Evolutionary conservation across 2,797 vertebrate genomes (phyloP).

Genomic region (Alosa sapidissima): DNA sequence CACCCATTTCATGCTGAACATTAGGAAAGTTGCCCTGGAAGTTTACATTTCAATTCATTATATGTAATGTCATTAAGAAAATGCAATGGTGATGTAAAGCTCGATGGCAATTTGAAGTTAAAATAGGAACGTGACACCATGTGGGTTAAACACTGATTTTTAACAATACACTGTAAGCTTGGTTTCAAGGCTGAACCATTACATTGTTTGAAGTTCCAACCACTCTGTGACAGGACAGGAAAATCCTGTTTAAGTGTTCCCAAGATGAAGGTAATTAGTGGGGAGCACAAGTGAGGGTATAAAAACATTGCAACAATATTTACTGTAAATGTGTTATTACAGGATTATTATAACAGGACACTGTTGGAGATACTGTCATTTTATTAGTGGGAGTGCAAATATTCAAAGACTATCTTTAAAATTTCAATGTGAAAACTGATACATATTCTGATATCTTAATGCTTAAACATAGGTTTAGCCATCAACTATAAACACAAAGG

Average conservation of each 20-base stretch:
- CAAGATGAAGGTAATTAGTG: not conserved
- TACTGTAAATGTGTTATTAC: not conserved
- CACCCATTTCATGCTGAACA: no score
- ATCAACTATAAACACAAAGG: not conserved
- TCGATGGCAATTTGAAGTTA: no score
- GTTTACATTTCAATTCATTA: no score
- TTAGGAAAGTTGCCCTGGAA: no score
- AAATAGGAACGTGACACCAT: no score
- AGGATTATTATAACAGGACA: not conserved
- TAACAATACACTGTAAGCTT: no score
- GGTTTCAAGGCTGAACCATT: no score
- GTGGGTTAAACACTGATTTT: no score
- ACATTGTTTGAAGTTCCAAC: not conserved
- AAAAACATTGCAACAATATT: not conserved
- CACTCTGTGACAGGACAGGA: not conserved
- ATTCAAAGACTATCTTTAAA: not conserved
- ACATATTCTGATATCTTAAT: not conserved
- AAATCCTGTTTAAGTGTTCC: not conserved
- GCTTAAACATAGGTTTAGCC: not conserved
- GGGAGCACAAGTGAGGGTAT: not conserved
- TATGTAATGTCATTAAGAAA: no score
- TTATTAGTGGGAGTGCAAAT: slow-evolving; percentile 1
- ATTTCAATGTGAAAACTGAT: not conserved
- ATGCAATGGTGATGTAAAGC: no score
- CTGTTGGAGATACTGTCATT: not conserved